Evolutionary conservation across 1,140 invertebrate genomes (phyloP), one percentile per base, ranked within the genome.

Genomic region (Portunus trituberculatus): DNA sequence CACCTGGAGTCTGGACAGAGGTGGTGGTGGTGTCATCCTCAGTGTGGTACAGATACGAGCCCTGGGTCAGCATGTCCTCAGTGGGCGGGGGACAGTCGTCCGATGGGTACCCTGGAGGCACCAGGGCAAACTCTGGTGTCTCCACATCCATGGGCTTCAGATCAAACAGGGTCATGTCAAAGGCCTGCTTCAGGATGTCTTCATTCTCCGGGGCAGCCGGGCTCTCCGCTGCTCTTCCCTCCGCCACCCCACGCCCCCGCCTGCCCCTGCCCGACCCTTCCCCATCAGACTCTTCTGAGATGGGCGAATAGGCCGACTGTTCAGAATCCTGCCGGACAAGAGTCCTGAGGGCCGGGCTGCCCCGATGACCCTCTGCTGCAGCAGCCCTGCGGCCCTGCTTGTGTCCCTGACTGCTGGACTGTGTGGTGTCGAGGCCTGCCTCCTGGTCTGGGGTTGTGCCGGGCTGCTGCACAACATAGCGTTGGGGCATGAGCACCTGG

Each of bases 271-370:
- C 82, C 76, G 52, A 86, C n/a, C 67, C 94, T n/a, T 95, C 94
- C 28, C 45, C 76, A 45, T 95, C 94, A 67, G 94, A 95, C 29
- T 95, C 94, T 45, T 95, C 94, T 0, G 94, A 95, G 45, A 95
- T 95, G 4, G 94, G 94, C 12, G 94, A 95, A 89, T 95, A 95
- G 3, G 88, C 76, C 16, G 94, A 89, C 32, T 92, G 91, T 16
- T 95, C 91, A 0, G 94, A 95, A 46, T 95, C 39, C 82, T 95
- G 94, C 14, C 94, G 91, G 20, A 46, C 39, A 20, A 95, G 20
- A 14, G 59, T 92, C 84, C 87, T 92, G 14, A 59, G 29, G 16
- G 67, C 20, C 1, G 67, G 67, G 4, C 28, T 29, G 1, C 94
- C 94, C 45, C 83, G 32, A 20, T 45, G 29, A 76, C 84, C 31